These are phyloP conservation scores for Elegia similella DNA, from an alignment of 2,888 invertebrate species.

Conservation along the genomic window DNA sequence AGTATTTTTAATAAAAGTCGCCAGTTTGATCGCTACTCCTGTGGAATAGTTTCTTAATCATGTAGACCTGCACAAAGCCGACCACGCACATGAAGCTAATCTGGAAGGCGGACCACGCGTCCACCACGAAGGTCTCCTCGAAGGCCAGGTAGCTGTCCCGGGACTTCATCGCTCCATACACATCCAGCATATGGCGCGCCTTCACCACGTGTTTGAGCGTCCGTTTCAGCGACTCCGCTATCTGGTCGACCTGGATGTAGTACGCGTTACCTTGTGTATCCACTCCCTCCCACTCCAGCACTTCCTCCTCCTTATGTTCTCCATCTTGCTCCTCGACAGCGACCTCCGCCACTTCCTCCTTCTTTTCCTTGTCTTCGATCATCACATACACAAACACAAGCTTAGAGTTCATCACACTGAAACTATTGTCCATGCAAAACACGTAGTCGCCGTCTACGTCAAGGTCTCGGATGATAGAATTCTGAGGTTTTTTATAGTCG, in stretches of 20 bases:
- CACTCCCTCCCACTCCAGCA: constrained; percentile 58
- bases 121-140: constrained; percentile 90
- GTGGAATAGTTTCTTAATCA: constrained; percentile 84
- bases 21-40: constrained; percentile 25
- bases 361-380: constrained; percentile 81
- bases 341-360: constrained; percentile 46
- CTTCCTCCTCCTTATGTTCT: constrained; percentile 58
- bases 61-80: constrained; percentile 87
- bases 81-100: constrained; percentile 87
- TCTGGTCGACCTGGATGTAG: constrained; percentile 71
- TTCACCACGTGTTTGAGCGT: constrained; percentile 84
- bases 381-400: constrained; percentile 90
- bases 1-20: constrained; percentile 21
- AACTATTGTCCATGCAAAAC: constrained; percentile 93
- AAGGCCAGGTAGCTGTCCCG: constrained; percentile 91
- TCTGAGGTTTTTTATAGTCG: constrained; percentile 86
- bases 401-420: constrained; percentile 90
- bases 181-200: constrained; percentile 84
- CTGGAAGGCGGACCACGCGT: constrained; percentile 89
- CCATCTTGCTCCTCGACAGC: constrained; percentile 35
- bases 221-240: constrained; percentile 83
- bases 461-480: constrained; percentile 84
- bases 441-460: constrained; percentile 87
- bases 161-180: constrained; percentile 87
- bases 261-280: constrained; percentile 50